Evolutionary conservation across 35 echinoderm and acorn worm species (phyloP).

Genomic region (Acanthaster planci): DNA sequence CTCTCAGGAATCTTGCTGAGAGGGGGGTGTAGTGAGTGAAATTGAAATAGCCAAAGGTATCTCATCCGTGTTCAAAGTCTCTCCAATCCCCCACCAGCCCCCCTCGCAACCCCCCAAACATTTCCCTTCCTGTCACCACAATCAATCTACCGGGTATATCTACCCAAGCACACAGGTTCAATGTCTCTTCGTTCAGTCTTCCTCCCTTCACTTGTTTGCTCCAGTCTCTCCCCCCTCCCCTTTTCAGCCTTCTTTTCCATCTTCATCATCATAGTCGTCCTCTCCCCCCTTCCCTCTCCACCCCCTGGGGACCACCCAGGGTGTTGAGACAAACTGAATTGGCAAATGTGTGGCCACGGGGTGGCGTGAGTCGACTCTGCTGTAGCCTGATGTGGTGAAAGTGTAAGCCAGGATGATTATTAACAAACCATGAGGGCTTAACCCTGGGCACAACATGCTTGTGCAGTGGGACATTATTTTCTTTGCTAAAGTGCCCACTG

Average conservation of each 20-base stretch:
- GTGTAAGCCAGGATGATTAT: background rate
- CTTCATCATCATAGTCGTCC: background rate
- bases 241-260: background rate
- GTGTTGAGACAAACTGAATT: constrained; percentile 26
- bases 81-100: too few species aligned
- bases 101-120: background rate
- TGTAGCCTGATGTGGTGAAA: background rate
- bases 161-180: background rate
- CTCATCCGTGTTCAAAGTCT: too few species aligned
- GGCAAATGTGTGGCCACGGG: constrained; percentile 18
- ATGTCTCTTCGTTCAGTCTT: constrained; percentile 2
- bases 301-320: constrained; percentile 6
- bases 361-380: background rate
- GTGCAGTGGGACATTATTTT: constrained; percentile 16
- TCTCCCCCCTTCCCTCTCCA: background rate
- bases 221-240: background rate
- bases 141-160: background rate
- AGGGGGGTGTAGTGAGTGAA: too few species aligned
- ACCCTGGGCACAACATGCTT: background rate
- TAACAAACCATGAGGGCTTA: constrained; percentile 19
- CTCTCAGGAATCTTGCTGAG: too few species aligned
- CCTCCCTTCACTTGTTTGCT: background rate
- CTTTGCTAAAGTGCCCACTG: background rate
- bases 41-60: too few species aligned
- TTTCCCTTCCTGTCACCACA: background rate